phyloP scores from a whole-genome alignment of 2,797 vertebrate species.

The Vultur gryphus region DNA sequence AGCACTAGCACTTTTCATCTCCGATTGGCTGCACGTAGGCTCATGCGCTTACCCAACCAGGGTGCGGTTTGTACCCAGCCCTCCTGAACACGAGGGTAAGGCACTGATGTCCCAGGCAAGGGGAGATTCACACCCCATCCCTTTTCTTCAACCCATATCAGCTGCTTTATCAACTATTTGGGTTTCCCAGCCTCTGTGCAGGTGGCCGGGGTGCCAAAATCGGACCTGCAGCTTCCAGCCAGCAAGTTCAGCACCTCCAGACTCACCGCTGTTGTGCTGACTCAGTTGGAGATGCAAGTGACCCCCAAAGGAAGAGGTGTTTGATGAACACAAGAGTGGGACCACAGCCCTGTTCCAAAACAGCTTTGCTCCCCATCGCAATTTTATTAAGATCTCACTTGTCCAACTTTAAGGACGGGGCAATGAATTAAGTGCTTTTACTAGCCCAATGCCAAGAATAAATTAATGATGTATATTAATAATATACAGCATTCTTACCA shows the following conservation, averaged over 20 bases:
- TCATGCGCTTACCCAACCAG: rapidly evolving
- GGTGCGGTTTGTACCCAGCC: neutral
- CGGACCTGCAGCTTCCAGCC: neutral
- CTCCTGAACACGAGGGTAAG: neutral
- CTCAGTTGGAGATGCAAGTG: neutral
- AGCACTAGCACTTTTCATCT: neutral
- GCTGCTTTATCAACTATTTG: neutral
- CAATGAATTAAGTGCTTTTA: slow-evolving; percentile 32
- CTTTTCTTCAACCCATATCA: neutral
- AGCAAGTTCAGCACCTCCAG: neutral
- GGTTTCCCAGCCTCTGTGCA: neutral
- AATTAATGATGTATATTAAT: slow-evolving; percentile 7
- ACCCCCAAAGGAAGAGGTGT: neutral
- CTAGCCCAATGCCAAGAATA: slow-evolving; percentile 15
- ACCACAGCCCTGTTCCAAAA: neutral
- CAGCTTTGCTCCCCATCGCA: neutral
- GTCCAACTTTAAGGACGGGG: neutral
- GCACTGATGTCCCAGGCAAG: neutral
- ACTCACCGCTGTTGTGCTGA: neutral
- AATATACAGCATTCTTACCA: neutral
- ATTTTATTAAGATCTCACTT: neutral
- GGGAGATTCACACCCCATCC: neutral
- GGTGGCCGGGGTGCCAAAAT: neutral
- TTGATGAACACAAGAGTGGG: neutral
- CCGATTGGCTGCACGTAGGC: rapidly evolving